Evolutionary conservation across 1,140 invertebrate genomes (phyloP), one percentile per base, ranked within the genome.

Genomic region (Lordiphosa collinella): DNA sequence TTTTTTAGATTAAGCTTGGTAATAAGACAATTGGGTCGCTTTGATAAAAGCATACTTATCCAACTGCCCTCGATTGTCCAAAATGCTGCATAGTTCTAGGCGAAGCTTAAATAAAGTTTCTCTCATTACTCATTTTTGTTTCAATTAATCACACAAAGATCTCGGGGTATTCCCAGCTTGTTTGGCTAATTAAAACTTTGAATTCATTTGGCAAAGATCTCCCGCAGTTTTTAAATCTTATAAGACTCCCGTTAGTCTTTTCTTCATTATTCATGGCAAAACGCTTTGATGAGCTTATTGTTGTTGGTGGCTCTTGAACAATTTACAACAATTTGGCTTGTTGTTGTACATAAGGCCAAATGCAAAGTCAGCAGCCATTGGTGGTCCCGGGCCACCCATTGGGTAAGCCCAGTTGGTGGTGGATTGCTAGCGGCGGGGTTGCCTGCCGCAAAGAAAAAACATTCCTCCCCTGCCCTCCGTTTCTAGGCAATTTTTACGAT

Each of bases 381-480:
- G 76, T 84, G 78, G 76, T 61, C 75, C 57, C 56, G 47, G 49
- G 54, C 72, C 78, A 84, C 76, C 76, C 78, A 82, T 84, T 62
- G 74, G 76, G 71, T 9, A 67, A 36, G 9, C 78, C 36, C 78
- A 62, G 78, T 85, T 82, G 78, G 78, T 85, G 78, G 78, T 84
- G 72, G 78, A 60, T 82, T 59, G 31, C 59, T 40, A 34, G 36
- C 43, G 36, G 44, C 41, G 55, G 53, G 54, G 54, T 57, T 59
- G 57, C 47, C 16, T 18, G 16, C 66, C 52, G 51, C 62, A 66
- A 59, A 56, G 10, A 52, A 44, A 43, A 60, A 53, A 7, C 37
- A 36, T 13, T 14, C 11, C 43, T 46, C 11, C 31, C 12, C 22
- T 37, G 32, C 53, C 31, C 16, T 16, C 35, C 29, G 2, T n/a